Conservation (phyloP, 2,797 vertebrate species). For the Lutjanus campechanus region DNA sequence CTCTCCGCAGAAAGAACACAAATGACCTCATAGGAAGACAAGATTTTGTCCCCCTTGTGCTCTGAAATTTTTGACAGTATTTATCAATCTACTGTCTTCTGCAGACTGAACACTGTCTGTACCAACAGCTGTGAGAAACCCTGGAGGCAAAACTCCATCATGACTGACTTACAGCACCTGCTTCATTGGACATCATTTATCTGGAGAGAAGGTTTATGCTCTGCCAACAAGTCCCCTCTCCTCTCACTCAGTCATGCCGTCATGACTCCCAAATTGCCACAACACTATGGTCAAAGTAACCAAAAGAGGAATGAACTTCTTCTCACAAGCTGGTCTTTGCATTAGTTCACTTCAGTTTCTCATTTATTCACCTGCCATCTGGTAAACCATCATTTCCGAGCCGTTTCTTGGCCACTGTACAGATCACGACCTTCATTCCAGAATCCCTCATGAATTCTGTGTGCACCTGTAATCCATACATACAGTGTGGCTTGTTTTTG, state of each 20-base stretch:
- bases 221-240: slow-evolving; percentile 29
- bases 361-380: slow-evolving; percentile 64
- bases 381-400: slow-evolving; percentile 46
- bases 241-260: slow-evolving; percentile 36
- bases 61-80: slow-evolving; percentile 32
- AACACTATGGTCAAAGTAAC: slow-evolving; percentile 24
- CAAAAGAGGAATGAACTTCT: slow-evolving; percentile 15
- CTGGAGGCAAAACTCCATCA: slow-evolving; percentile 57
- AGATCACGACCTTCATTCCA: slow-evolving; percentile 56
- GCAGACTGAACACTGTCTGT: slow-evolving; percentile 48
- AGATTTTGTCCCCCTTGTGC: slow-evolving; percentile 4
- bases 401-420: slow-evolving; percentile 32
- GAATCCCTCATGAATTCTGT: slow-evolving; percentile 56
- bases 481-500: slow-evolving; percentile 40
- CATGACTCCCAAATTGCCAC: slow-evolving; percentile 35
- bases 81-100: slow-evolving; percentile 55
- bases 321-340: slow-evolving; percentile 22
- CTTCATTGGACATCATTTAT: slow-evolving; percentile 53
- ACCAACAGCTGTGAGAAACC: slow-evolving; percentile 59
- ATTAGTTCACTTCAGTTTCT: slow-evolving; percentile 42
- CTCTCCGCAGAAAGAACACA: background rate
- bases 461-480: slow-evolving; percentile 67
- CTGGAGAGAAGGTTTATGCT: slow-evolving; percentile 48
- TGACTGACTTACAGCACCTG: slow-evolving; percentile 66
- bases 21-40: background rate